A percentile compares a stretch with the other conserved stretches of the same genome.
Evolutionary conservation across 2,797 vertebrate species (phyloP).

Genomic region (Enteromius argenteus): DNA sequence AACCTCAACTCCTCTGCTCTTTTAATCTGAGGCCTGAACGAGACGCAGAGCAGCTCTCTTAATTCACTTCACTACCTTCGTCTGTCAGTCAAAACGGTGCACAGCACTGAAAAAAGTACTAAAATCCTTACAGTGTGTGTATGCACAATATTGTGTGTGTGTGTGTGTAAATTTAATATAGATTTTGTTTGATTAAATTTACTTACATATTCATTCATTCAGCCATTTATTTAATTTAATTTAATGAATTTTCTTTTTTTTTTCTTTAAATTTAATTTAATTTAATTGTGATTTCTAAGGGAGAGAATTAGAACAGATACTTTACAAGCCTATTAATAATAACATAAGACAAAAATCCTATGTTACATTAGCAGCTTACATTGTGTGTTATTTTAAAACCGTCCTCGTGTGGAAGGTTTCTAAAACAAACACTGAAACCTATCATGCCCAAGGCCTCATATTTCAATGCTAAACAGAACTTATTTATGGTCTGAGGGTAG

Average conservation of each 20-base stretch:
- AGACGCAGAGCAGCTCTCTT: conserved; percentile 20
- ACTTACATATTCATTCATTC: neutral
- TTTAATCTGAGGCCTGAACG: conserved; percentile 72
- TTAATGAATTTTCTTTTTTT: too few relatives aligned
- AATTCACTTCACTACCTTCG: conserved; percentile 1
- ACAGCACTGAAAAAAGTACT: neutral
- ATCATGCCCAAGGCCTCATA: conserved; percentile 43
- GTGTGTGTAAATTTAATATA: neutral
- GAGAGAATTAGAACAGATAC: neutral
- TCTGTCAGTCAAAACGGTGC: conserved; percentile 14
- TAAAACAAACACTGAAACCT: conserved; percentile 40
- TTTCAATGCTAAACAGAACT: conserved; percentile 63
- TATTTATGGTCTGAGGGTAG: conserved; percentile 68
- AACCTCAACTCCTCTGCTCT: conserved; percentile 80
- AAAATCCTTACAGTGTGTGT: neutral
- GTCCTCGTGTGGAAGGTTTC: conserved; percentile 23
- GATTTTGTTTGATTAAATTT: neutral
- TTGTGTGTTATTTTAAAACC: conserved; percentile 40
- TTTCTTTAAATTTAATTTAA: neutral
- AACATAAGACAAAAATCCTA: neutral
- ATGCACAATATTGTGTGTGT: too few relatives aligned
- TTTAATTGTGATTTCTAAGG: neutral
- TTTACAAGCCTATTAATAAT: neutral
- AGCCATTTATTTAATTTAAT: too few relatives aligned
- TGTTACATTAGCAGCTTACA: conserved; percentile 24